A percentile compares a stretch with the other conserved stretches of the same genome.
Evolutionary conservation across 2,888 invertebrate species (phyloP).

Genomic region (Cantharis rustica): DNA sequence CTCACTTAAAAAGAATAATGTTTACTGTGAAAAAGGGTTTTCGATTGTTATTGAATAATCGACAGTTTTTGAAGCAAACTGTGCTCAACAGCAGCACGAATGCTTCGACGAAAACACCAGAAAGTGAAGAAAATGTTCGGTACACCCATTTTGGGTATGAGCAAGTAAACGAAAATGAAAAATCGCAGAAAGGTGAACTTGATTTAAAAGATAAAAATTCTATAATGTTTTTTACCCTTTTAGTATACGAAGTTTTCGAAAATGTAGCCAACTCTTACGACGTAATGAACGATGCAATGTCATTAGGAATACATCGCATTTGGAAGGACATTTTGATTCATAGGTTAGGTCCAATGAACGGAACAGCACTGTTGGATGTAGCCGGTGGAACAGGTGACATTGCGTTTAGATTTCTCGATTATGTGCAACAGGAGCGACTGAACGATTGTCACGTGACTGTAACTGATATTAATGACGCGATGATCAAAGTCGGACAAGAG

Average conservation of each 20-base stretch:
- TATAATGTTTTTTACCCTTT: slow-evolving; percentile 38
- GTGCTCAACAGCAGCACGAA: not conserved
- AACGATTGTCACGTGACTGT: slow-evolving; percentile 73
- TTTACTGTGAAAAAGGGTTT: not conserved
- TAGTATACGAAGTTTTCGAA: slow-evolving; percentile 92
- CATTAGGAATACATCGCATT: slow-evolving; percentile 88
- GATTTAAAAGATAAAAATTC: not conserved
- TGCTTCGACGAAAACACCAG: not conserved
- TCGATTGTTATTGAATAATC: not conserved
- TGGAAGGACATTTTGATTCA: slow-evolving; percentile 97
- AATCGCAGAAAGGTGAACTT: not conserved
- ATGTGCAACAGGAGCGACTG: slow-evolving; percentile 46
- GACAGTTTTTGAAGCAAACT: not conserved
- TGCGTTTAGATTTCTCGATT: slow-evolving; percentile 84
- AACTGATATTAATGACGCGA: slow-evolving; percentile 90
- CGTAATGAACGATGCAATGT: slow-evolving; percentile 98
- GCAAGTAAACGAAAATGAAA: not conserved
- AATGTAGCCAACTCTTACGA: slow-evolving; percentile 95
- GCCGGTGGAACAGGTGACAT: slow-evolving; percentile 99
- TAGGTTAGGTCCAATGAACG: slow-evolving; percentile 74
- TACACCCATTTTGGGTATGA: slow-evolving; percentile 8
- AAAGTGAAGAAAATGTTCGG: not conserved
- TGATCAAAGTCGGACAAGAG: slow-evolving; percentile 89
- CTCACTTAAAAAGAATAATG: not conserved
- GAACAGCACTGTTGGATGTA: slow-evolving; percentile 85